phyloP scores from a whole-genome alignment of 2,113 vertebrate genomes.

The Gracilinanus agilis region DNA sequence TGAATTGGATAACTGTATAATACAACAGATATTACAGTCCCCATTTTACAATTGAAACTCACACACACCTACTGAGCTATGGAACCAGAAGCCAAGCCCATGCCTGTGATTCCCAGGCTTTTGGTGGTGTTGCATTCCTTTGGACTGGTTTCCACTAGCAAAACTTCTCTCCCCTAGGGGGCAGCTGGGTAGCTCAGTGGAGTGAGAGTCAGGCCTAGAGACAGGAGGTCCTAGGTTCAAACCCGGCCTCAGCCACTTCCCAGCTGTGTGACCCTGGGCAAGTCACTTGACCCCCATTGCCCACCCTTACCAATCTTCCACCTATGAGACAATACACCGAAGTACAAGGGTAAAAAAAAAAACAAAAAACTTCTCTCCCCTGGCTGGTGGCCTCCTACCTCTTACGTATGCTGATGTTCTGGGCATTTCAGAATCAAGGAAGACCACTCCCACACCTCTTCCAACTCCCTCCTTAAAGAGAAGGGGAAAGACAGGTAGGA shows the following conservation, averaged over 20 bases:
- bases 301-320: too few species aligned
- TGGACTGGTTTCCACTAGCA: neutral
- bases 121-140: neutral
- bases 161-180: neutral
- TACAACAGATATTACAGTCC: neutral
- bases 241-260: too few species aligned
- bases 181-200: too few species aligned
- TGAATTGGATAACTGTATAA: neutral
- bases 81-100: rapidly evolving
- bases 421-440: neutral
- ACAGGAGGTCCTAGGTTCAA: too few species aligned
- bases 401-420: neutral
- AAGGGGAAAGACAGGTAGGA: neutral
- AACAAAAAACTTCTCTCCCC: neutral
- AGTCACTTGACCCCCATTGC: too few species aligned
- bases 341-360: too few species aligned
- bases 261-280: too few species aligned
- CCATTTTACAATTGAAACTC: neutral
- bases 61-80: neutral
- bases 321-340: too few species aligned
- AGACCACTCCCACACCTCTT: neutral
- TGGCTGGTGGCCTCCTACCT: neutral
- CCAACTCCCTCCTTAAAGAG: neutral
- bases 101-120: neutral
- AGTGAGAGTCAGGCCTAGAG: too few species aligned